Base-by-base conservation (phyloP, 2,888 invertebrate species). In the Trachelus troglodyta region DNA sequence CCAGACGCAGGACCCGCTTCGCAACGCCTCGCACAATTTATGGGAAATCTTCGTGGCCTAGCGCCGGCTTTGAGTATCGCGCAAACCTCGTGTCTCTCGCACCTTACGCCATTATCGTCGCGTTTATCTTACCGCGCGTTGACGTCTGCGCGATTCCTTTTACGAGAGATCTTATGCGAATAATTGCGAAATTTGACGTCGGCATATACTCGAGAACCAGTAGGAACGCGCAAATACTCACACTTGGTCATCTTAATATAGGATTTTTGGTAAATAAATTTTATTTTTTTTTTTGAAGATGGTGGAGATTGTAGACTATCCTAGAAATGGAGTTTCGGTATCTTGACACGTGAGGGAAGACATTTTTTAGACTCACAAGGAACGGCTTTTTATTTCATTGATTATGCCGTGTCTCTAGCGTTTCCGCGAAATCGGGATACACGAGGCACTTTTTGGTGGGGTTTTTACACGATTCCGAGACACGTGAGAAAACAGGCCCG, bases 401-500 rank as follows among this genome's bases (percentile, higher is more conserved):
- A 23, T 23, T 56, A 56, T 23, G 23, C 56, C 56, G 23, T 23
- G 23, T 23, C 15, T 23, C 56, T 56, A 4, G 56, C 23, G 9
- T 9, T 23, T 23, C 23, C 23, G 23, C 56, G 56, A 56, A 56
- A 56, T 56, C 23, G 23, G 9, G 23, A 56, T 56, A 56, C 23
- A 56, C 56, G 56, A 56, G 56, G 56, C 56, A 56, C 23, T 23
- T 23, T 23, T 23, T 56, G 56, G 23, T 23, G 23, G 23, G 23
- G 56, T 56, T 56, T 56, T 56, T 9, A 56, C 76, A 69, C 79
- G 81, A 81, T 80, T 81, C 79, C 82, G 76, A 81, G 80, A 79
- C 80, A 83, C 85, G 84, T 88, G 87, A 86, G 88, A 86, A 86
- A 88, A 86, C 80, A 79, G 80, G 84, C 81, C 82, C 81, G 81